Percentiles rank a stretch among this genome's conserved stretches.
phyloP scores from a whole-genome alignment of 2,888 invertebrate genomes.

The Aphidius colemani region DNA sequence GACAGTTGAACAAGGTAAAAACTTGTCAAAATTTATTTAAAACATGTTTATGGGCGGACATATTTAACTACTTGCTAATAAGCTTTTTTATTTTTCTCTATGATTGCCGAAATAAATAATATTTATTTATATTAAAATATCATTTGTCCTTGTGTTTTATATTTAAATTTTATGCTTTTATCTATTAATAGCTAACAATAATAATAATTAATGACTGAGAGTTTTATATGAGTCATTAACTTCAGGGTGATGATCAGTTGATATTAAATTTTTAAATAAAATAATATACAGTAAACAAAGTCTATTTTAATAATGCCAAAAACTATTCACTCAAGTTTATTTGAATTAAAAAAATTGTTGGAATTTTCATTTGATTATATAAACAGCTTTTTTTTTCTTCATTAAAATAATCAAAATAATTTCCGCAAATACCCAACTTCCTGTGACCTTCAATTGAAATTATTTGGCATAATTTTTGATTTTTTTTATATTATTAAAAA shows the following conservation, averaged over 20 bases:
- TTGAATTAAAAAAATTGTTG: too few relatives aligned
- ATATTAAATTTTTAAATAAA: too few relatives aligned
- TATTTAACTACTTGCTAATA: background rate
- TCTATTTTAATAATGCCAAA: too few relatives aligned
- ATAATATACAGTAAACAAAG: too few relatives aligned
- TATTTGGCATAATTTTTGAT: background rate
- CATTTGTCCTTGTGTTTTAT: too few relatives aligned
- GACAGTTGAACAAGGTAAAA: constrained; percentile 21
- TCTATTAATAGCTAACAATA: constrained; percentile 45
- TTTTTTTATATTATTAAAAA: too few relatives aligned
- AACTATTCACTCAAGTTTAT: too few relatives aligned
- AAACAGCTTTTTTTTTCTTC: background rate
- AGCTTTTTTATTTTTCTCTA: background rate
- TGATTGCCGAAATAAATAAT: background rate
- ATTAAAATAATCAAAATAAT: background rate
- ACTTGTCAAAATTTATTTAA: constrained; percentile 20
- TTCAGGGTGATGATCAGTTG: constrained; percentile 41
- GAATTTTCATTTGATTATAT: background rate
- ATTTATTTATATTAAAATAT: constrained; percentile 42
- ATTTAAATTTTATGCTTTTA: constrained; percentile 31
- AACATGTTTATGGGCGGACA: constrained; percentile 20
- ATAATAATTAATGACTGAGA: constrained; percentile 46
- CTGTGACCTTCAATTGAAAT: background rate
- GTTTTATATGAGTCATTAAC: constrained; percentile 50
- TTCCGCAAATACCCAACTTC: constrained; percentile 16